Base-by-base conservation (phyloP, 2,888 invertebrate genomes). In the Drosophila neotestacea region DNA sequence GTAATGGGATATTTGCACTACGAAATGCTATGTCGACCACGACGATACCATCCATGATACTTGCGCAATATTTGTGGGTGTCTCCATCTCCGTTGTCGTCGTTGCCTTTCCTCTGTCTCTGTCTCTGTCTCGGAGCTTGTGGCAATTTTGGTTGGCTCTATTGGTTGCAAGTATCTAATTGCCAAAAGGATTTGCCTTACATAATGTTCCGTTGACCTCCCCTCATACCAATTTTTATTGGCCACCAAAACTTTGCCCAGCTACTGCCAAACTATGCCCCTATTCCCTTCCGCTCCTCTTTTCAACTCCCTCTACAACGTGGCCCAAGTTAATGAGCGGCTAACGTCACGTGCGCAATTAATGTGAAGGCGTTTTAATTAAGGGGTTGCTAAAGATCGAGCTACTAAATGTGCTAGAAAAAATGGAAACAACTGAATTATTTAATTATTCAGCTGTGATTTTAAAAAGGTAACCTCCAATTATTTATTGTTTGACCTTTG, bases 1-100 rank as follows among this genome's bases (percentile, higher is more conserved):
- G 90, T 89, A 88, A 89, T 89, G 86, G 79, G 86, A 88, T 88
- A 88, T 85, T 87, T 87, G 84, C 77, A 84, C 82, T 82, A 71
- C 73, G 78, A 86, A 75, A 87, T 81, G 89, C 88, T 68, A 87
- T 70, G 70, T 66, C 74, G 74, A 73, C 89, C 81, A 83, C 77
- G 68, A 73, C 78, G 72, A 70, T 77, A 27, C 50, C 34, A 52
- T 13, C 59, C 51, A 69, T 58, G 75, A 75, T 85, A 73, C 78
- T 77, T 73, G 66, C 68, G 79, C 76, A 75, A 74, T 89, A 87
- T 89, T 89, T 89, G 85, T 81, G 85, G 85, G 81, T 70, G 79
- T 79, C 65, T 51, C 52, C 51, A 36, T 10, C 27, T 42, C 46
- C 30, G 6, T 9, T 11, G 22, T 10, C 22, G 10, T 4, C 4